phyloP scores from a whole-genome alignment of 2,888 invertebrate genomes.

The Mythimna pallens region DNA sequence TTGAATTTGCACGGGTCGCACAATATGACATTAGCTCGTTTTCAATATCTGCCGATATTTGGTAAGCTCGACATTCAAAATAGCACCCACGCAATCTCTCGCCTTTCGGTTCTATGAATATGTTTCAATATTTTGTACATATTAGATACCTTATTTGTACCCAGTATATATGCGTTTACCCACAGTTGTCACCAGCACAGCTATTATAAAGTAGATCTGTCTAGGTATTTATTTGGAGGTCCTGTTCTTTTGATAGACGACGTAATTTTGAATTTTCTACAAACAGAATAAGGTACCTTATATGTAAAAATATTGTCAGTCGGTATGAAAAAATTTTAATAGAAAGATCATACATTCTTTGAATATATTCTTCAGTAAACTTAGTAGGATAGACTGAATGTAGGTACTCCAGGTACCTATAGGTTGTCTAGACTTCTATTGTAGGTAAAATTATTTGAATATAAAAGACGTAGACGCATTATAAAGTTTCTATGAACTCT shows the following conservation, averaged over 20 bases:
- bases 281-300: not conserved
- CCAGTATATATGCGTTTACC: no score
- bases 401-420: not conserved
- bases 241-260: not conserved
- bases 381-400: no score
- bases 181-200: not conserved
- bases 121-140: not conserved
- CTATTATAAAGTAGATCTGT: not conserved
- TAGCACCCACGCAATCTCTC: not conserved
- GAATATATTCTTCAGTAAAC: not conserved
- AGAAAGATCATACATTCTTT: no score
- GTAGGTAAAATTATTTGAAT: slow-evolving; percentile 7
- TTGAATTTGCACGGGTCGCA: not conserved
- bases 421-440: slow-evolving; percentile 11
- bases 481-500: not conserved
- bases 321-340: no score
- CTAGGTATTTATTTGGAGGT: not conserved
- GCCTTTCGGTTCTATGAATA: slow-evolving; percentile 1
- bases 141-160: not conserved
- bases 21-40: not conserved
- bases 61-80: not conserved
- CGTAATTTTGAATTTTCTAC: not conserved
- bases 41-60: not conserved
- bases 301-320: no score
- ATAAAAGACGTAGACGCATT: not conserved